Base-by-base conservation (phyloP, 2,797 vertebrate genomes). In the Lateolabrax maculatus region DNA sequence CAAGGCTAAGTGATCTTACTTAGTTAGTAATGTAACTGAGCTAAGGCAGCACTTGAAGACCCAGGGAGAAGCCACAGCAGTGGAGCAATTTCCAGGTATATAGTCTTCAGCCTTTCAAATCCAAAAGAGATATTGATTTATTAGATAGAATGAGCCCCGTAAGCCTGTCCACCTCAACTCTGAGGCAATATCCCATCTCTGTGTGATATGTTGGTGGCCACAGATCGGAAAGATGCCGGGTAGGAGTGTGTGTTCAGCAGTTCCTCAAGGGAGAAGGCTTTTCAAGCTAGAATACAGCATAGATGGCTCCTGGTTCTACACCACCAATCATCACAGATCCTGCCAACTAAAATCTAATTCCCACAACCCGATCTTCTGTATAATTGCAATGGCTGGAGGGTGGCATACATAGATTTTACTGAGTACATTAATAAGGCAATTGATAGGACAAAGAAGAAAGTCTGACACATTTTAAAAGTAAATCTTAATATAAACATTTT, bases 401-500 rank as follows among this genome's bases (percentile, higher is more conserved):
- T 36, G 29, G 12, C 61, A 61, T 6, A 18, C 10, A 51, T 29
- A 37, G 31, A 69, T 41, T 23, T 49, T 52, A n/a, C 4, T 43
- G 10, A 48, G 3, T 27, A 37, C 18, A 44, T 21, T 49, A 53
- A 77, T 13, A 43, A 73, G 7, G 16, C 21, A 78, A 73, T 0
- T 25, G 9, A 79, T 15, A 15, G 6, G 80, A 79, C 71, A 80
- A 86, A 91, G 71, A 92, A 90, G 75, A 89, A 81, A 87, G 74
- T 76, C 88, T 87, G 86, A 95, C 90, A 87, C 92, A 87, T 95
- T 96, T 97, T 96, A 97, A 97, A 97, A 97, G 95, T 96, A 96
- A 95, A 96, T 95, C 95, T 96, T 97, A 95, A 96, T 99, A 99
- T 96, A 99, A 99, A 98, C 96, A 95, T 97, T 98, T 94, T 98